phyloP scores from a whole-genome alignment of 1,140 invertebrate genomes.

The Bombus superbus region DNA sequence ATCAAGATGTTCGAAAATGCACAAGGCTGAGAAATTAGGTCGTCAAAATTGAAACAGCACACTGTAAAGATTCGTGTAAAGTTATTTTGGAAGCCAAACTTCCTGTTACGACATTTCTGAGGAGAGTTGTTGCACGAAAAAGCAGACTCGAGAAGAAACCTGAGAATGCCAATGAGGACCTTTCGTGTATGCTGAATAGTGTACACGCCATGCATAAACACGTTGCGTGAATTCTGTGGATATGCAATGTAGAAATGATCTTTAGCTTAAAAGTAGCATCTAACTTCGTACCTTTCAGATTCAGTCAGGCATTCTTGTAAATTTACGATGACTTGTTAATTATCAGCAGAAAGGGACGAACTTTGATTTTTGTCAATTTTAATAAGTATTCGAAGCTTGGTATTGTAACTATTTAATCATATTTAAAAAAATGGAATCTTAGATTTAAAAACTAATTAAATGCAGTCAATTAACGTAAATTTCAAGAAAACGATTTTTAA shows the following conservation, averaged over 20 bases:
- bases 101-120: conserved; percentile 5
- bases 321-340: background rate
- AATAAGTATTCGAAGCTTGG: background rate
- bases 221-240: background rate
- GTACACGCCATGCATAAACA: background rate
- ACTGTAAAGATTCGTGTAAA: background rate
- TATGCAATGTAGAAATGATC: background rate
- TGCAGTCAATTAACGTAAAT: background rate
- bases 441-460: background rate
- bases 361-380: too few species aligned
- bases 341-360: too few species aligned
- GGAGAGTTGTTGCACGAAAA: background rate
- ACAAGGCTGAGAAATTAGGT: background rate
- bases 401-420: too few species aligned
- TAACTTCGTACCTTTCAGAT: background rate
- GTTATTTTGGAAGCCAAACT: background rate
- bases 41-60: background rate
- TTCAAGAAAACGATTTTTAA: too few species aligned
- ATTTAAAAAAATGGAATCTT: too few species aligned
- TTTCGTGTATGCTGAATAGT: background rate
- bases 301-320: too few species aligned
- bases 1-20: background rate
- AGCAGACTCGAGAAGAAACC: background rate
- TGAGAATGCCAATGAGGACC: background rate
- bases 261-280: background rate